Evolutionary conservation across 2,888 invertebrate species (phyloP).

Genomic region (Apamea sordens): DNA sequence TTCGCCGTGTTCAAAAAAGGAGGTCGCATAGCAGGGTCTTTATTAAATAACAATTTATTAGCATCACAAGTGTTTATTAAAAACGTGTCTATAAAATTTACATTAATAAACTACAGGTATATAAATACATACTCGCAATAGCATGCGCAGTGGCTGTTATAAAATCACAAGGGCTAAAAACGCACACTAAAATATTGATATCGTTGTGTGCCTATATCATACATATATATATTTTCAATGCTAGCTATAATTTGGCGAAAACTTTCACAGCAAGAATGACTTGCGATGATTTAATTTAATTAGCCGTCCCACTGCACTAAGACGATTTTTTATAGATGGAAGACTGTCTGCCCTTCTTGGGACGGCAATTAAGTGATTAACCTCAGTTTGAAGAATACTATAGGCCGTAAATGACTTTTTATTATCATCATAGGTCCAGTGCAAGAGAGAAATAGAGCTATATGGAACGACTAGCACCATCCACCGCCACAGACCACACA

Average conservation of each 20-base stretch:
- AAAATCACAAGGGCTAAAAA: constrained; percentile 23
- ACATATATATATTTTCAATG: constrained; percentile 11
- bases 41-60: constrained; percentile 17
- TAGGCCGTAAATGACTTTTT: not conserved
- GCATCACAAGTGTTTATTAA: constrained; percentile 33
- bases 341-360: not conserved
- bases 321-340: not conserved
- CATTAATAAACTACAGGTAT: not conserved
- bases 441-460: not conserved
- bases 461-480: not conserved
- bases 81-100: constrained; percentile 28
- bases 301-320: not conserved
- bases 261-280: not conserved
- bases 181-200: not conserved
- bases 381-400: not conserved
- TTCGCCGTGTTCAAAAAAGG: not conserved
- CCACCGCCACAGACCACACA: not conserved
- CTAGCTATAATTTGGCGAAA: not conserved
- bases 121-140: constrained; percentile 4
- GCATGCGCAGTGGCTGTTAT: not conserved
- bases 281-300: not conserved
- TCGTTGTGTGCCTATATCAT: not conserved
- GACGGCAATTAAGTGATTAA: not conserved
- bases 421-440: not conserved
- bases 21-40: constrained; percentile 6